These are phyloP conservation scores for Reticulitermes lucifugus DNA, from an alignment of 2,888 invertebrate genomes.

Conservation along the genomic window DNA sequence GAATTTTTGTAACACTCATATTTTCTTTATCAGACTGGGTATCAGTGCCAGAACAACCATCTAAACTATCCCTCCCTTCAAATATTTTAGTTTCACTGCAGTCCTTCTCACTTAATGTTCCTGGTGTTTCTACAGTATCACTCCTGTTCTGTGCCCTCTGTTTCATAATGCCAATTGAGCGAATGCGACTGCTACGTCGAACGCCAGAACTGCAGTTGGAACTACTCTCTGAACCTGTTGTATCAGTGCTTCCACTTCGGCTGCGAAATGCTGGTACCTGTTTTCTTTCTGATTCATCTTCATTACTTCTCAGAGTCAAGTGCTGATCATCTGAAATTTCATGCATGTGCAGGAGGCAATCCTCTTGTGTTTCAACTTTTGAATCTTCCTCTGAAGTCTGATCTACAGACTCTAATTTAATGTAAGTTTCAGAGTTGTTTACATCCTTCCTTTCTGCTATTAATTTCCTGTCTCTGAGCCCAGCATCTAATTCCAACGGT, in stretches of 20 bases:
- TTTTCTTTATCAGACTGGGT: constrained; percentile 60
- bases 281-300: constrained; percentile 57
- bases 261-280: constrained; percentile 60
- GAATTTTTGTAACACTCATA: constrained; percentile 55
- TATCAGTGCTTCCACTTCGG: constrained; percentile 62
- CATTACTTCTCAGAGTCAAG: not conserved
- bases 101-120: constrained; percentile 29
- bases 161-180: constrained; percentile 78
- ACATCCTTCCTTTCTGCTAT: not conserved
- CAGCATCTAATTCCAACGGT: too few relatives aligned
- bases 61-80: constrained; percentile 56
- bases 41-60: constrained; percentile 60
- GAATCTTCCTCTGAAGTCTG: not conserved
- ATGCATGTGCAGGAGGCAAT: constrained; percentile 1
- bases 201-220: constrained; percentile 61
- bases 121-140: constrained; percentile 26
- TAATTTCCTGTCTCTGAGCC: not conserved
- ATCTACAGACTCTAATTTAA: not conserved
- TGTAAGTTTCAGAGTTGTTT: not conserved
- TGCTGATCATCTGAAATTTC: constrained; percentile 29
- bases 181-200: constrained; percentile 63
- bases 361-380: constrained; percentile 15
- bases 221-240: constrained; percentile 62
- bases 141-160: constrained; percentile 62
- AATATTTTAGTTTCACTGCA: not conserved